Evolutionary conservation across 2,888 invertebrate species (phyloP).

Genomic region (Cantharis rustica): DNA sequence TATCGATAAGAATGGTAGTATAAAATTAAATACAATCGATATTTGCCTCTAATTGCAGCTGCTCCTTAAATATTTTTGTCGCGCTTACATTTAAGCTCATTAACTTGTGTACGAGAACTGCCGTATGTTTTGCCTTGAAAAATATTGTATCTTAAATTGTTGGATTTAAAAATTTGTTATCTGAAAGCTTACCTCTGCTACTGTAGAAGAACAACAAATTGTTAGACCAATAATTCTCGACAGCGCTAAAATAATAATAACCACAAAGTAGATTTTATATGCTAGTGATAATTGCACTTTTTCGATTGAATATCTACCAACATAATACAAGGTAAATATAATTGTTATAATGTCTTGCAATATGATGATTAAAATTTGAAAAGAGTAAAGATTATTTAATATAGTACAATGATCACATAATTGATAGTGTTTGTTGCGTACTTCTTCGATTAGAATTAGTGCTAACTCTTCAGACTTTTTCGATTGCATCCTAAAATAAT

Average conservation of each 20-base stretch:
- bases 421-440: constrained; percentile 1
- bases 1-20: too few species aligned
- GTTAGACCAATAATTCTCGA: neutral
- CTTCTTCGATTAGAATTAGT: neutral
- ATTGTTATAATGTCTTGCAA: constrained; percentile 6
- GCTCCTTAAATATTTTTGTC: constrained; percentile 1
- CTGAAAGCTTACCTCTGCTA: neutral
- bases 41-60: constrained; percentile 6
- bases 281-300: neutral
- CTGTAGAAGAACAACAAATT: neutral
- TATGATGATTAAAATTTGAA: constrained; percentile 5
- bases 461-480: neutral
- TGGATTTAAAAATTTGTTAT: neutral
- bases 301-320: neutral
- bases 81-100: neutral
- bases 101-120: constrained; percentile 4
- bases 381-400: neutral
- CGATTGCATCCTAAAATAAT: neutral
- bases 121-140: neutral
- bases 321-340: neutral
- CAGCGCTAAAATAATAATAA: neutral
- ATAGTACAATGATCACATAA: neutral
- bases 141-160: neutral
- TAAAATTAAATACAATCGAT: too few species aligned
- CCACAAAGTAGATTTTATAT: neutral